Evolutionary conservation across 2,797 vertebrate genomes (phyloP).

Genomic region (Falco peregrinus): DNA sequence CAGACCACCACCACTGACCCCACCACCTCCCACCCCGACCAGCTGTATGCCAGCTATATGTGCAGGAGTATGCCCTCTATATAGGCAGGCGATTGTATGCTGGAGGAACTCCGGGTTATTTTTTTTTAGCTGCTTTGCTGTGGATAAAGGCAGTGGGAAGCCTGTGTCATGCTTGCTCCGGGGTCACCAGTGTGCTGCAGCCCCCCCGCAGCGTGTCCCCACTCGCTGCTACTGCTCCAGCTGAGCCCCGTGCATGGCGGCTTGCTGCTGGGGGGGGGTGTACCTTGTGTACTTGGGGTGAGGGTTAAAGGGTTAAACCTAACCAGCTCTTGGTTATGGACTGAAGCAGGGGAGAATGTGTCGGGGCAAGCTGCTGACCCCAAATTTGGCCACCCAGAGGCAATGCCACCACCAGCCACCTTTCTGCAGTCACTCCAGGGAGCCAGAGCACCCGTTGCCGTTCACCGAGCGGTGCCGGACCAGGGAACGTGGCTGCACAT

Average conservation of each 20-base stretch:
- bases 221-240: background rate
- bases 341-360: background rate
- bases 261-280: background rate
- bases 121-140: background rate
- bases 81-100: background rate
- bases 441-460: background rate
- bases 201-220: background rate
- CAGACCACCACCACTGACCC: background rate
- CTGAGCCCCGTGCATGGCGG: background rate
- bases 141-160: background rate
- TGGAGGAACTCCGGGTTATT: background rate
- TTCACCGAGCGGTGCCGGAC: background rate
- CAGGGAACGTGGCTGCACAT: background rate
- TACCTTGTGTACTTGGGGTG: background rate
- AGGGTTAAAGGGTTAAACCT: background rate
- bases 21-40: background rate
- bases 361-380: background rate
- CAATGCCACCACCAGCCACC: background rate
- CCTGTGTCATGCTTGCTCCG: background rate
- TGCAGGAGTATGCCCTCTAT: background rate
- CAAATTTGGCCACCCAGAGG: background rate
- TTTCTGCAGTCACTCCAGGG: background rate
- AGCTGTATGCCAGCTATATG: fast-evolving
- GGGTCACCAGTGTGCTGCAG: background rate
- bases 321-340: background rate